Conservation (phyloP, 2,888 invertebrate species). For the Monochamus alternatus region DNA sequence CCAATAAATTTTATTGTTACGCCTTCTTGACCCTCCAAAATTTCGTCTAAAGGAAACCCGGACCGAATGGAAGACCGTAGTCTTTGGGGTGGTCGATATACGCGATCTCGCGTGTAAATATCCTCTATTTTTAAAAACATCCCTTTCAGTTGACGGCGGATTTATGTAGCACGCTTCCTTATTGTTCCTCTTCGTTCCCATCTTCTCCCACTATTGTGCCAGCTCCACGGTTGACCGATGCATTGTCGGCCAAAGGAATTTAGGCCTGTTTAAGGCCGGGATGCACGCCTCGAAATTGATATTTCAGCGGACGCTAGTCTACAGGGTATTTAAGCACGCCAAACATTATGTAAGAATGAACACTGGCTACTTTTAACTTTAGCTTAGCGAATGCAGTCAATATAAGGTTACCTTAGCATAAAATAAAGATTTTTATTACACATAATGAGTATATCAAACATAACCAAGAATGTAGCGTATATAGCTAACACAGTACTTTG, state of each 20-base stretch:
- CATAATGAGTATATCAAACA: no score
- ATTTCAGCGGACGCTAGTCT: background rate
- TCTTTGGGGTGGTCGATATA: slow-evolving; percentile 37
- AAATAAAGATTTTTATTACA: no score
- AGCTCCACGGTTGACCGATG: slow-evolving; percentile 25
- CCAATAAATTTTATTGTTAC: slow-evolving; percentile 48
- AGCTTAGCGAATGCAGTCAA: no score
- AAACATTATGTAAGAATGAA: no score
- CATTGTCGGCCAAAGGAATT: slow-evolving; percentile 24
- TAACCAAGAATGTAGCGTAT: no score
- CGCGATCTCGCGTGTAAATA: slow-evolving; percentile 47
- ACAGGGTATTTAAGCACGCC: no score
- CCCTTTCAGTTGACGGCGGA: slow-evolving; percentile 41
- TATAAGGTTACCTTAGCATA: no score
- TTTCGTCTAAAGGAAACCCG: slow-evolving; percentile 37
- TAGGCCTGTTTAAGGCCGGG: slow-evolving; percentile 13
- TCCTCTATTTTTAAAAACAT: slow-evolving; percentile 52
- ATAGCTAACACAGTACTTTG: no score
- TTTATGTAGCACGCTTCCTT: slow-evolving; percentile 42
- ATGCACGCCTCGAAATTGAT: slow-evolving; percentile 14
- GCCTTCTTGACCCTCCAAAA: slow-evolving; percentile 46
- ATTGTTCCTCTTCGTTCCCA: slow-evolving; percentile 34
- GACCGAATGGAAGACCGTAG: slow-evolving; percentile 45
- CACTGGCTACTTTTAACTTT: no score
- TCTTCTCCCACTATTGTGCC: slow-evolving; percentile 17